These are phyloP conservation scores for Dinoponera quadriceps DNA, from an alignment of 1,140 invertebrate species.

Conservation along the genomic window DNA sequence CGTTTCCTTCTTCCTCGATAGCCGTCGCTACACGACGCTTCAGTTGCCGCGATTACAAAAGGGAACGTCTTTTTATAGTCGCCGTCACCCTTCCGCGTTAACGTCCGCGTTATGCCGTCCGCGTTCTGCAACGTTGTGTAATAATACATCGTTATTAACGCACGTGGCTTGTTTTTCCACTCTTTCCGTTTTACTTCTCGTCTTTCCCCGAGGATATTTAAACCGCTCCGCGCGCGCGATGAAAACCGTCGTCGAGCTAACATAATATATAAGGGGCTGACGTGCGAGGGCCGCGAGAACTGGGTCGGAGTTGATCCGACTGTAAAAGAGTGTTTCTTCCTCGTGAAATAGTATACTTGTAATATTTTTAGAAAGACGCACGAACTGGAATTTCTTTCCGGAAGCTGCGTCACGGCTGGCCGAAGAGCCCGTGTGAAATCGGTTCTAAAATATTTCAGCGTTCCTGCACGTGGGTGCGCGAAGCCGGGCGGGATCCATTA, in stretches of 20 bases:
- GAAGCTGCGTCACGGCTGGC: neutral
- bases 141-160: slow-evolving; percentile 34
- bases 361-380: neutral
- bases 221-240: neutral
- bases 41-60: slow-evolving; percentile 30
- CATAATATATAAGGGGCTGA: neutral
- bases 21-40: slow-evolving; percentile 8
- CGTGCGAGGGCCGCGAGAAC: too few relatives aligned
- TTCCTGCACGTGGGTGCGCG: neutral
- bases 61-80: slow-evolving; percentile 19
- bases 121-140: neutral
- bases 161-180: slow-evolving; percentile 1
- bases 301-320: neutral
- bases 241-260: too few relatives aligned
- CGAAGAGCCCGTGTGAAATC: neutral
- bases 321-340: neutral
- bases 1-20: slow-evolving; percentile 26
- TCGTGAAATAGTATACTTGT: neutral
- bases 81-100: slow-evolving; percentile 12
- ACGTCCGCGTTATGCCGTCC: slow-evolving; percentile 5
- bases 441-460: neutral
- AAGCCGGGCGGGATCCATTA: neutral
- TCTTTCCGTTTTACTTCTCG: neutral
- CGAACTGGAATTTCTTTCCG: neutral
- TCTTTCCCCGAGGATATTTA: neutral